Evolutionary conservation across 2,888 invertebrate species (phyloP), one percentile per base, ranked within the genome.

Genomic region (Endotricha flammealis): DNA sequence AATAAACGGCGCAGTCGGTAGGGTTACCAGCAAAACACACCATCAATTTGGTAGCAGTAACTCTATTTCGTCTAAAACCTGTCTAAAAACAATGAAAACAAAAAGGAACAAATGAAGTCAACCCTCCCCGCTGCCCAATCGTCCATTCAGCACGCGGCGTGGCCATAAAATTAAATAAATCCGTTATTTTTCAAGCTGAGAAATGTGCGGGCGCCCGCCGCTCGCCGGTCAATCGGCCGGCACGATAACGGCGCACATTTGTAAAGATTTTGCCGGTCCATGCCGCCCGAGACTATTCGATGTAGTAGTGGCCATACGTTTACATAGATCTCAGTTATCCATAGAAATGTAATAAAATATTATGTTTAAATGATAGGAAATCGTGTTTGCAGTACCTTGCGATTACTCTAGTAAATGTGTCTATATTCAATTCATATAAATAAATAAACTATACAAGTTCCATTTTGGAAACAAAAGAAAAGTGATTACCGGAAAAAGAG

Each of bases 141-240:
- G 76, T 55, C 76, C 77, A 85, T 83, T 82, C 85, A 78, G 80
- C 82, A 81, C 85, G 83, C 75, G 74, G 81, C 75, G 56, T 46
- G 72, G 72, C 77, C 80, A 83, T 86, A 83, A 86, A 83, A 83
- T 85, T 85, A 81, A 85, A 82, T 83, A 85, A 86, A 83, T 80
- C 83, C 82, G 81, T 82, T 79, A 86, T 86, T 86, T 86, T 86
- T 86, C 85, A 86, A 76, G 70, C 79, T 80, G 80, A 80, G 80
- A 71, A 74, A 78, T 75, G 70, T 58, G 58, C 63, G 69, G 69
- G 53, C 57, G 60, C 54, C 48, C 48, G 47, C 52, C 42, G 47
- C 46, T 50, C 53, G 60, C 66, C 77, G 81, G 82, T 85, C 85
- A 83, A 82, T 83, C 82, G 82, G 78, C 58, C 76, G 64, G 64